Base-by-base conservation (phyloP, 2,797 vertebrate genomes). In the Pagetopsis macropterus region DNA sequence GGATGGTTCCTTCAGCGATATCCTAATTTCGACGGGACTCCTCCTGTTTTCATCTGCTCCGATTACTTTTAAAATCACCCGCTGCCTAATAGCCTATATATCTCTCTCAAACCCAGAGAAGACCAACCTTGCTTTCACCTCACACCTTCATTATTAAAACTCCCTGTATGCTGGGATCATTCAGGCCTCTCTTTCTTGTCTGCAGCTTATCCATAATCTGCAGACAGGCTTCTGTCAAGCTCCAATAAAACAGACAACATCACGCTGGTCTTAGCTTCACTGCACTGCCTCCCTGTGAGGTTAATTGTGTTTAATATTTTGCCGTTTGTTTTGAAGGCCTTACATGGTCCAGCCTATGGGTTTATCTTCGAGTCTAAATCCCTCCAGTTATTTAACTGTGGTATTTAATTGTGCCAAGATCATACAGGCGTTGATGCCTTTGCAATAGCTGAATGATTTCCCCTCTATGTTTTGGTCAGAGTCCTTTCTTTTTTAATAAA, bases 261-360 rank as follows among this genome's bases (percentile, higher is more conserved):
- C 70, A 77, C 68, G 43, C 77, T 19, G 23, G 81, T 75, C 78
- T 85, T 84, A 76, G 82, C 82, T 84, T 76, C 76, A 79, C 69
- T 56, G 70, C 48, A 2, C 69, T 66, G 65, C 66, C 68, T 87
- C 87, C 73, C 79, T 72, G 68, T 75, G 85, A 83, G 77, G 82
- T 86, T 84, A 86, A 85, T 88, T 89, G 76, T 77, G 79, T 86
- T 84, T 70, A 70, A 86, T 81, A 83, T 61, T 6, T 52, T 66
- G 60, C 54, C 44, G 75, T 76, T 88, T 86, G 68, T 81, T 85
- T 79, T 67, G 45, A 71, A 65, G 55, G 54, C 46, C 79, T 72
- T 68, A 59, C 66, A 64, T 19, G 67, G 73, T 82, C 68, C 78
- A 57, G 50, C 60, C 66, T 46, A 27, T 14, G 54, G 57, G 44